phyloP scores from a whole-genome alignment of 2,797 vertebrate genomes.

The Gymnothorax javanicus region DNA sequence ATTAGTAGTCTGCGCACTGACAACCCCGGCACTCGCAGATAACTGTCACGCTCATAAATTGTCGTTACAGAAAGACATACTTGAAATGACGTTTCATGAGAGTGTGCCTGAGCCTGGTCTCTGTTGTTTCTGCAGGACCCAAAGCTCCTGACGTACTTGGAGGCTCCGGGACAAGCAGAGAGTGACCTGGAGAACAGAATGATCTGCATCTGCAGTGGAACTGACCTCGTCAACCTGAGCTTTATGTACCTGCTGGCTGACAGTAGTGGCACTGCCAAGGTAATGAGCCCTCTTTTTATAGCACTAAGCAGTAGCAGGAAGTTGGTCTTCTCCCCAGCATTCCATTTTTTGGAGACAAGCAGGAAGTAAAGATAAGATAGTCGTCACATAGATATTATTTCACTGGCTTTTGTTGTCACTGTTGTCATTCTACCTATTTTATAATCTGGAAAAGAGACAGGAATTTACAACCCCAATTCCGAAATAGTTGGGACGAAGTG shows the following conservation, averaged over 20 bases:
- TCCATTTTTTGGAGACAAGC: neutral
- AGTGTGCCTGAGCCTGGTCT: neutral
- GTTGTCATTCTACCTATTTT: neutral
- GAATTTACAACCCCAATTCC: neutral
- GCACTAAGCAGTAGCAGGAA: neutral
- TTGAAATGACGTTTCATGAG: neutral
- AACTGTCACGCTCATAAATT: neutral
- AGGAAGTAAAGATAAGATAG: neutral
- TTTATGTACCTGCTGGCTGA: slow-evolving; percentile 96
- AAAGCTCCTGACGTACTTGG: slow-evolving; percentile 91
- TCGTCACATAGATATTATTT: slow-evolving; percentile 22
- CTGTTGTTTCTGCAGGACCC: slow-evolving; percentile 78
- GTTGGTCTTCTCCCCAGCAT: neutral
- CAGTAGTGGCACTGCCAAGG: slow-evolving; percentile 87
- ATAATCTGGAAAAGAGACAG: neutral
- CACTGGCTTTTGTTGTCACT: neutral
- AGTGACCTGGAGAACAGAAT: slow-evolving; percentile 90
- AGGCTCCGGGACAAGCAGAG: slow-evolving; percentile 87
- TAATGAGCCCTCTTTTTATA: slow-evolving; percentile 57
- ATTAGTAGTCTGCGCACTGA: no score
- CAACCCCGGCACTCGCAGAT: neutral
- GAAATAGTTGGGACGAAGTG: no score
- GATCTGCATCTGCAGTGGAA: slow-evolving; percentile 93
- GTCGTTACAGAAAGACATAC: neutral
- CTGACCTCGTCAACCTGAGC: slow-evolving; percentile 96